Evolutionary conservation across 2,113 vertebrate genomes (phyloP).

Genomic region (Salminus brasiliensis): DNA sequence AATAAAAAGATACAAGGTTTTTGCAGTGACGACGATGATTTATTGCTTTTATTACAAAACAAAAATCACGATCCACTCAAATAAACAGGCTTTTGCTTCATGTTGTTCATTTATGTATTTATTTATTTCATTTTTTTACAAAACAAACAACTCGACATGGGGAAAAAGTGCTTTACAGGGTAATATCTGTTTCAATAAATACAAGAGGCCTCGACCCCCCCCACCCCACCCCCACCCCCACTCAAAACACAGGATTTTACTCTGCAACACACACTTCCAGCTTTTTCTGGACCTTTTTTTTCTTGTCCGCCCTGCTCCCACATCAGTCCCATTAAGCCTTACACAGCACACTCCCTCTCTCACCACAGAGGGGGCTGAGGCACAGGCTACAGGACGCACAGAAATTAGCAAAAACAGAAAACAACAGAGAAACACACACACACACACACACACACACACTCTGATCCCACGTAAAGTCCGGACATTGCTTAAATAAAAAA

Average conservation of each 20-base stretch:
- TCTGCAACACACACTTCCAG: conserved; percentile 85
- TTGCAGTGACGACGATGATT: conserved; percentile 65
- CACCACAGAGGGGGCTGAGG: conserved; percentile 53
- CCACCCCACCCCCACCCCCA: conserved; percentile 5
- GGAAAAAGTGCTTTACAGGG: conserved; percentile 97
- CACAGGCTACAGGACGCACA: conserved; percentile 42
- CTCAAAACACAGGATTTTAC: conserved; percentile 77
- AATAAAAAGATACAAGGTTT: too few relatives aligned
- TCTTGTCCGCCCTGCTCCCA: conserved; percentile 52
- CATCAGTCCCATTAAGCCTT: conserved; percentile 23
- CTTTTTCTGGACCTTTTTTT: conserved; percentile 75
- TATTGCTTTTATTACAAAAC: conserved; percentile 93
- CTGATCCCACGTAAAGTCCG: conserved; percentile 62
- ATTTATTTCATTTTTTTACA: conserved; percentile 79
- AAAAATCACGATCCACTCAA: conserved; percentile 94
- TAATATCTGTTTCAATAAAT: conserved; percentile 96
- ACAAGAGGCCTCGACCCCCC: conserved; percentile 83
- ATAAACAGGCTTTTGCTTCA: conserved; percentile 70
- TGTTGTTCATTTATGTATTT: conserved; percentile 58
- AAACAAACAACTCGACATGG: conserved; percentile 86
- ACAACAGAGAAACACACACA: conserved; percentile 36
- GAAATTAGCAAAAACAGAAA: conserved; percentile 53
- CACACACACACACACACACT: conserved; percentile 35
- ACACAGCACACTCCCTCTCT: too few relatives aligned
- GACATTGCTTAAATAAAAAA: conserved; percentile 61